These are phyloP conservation scores for Oophaga sylvatica DNA, from an alignment of 2,797 vertebrate genomes.

Conservation along the genomic window DNA sequence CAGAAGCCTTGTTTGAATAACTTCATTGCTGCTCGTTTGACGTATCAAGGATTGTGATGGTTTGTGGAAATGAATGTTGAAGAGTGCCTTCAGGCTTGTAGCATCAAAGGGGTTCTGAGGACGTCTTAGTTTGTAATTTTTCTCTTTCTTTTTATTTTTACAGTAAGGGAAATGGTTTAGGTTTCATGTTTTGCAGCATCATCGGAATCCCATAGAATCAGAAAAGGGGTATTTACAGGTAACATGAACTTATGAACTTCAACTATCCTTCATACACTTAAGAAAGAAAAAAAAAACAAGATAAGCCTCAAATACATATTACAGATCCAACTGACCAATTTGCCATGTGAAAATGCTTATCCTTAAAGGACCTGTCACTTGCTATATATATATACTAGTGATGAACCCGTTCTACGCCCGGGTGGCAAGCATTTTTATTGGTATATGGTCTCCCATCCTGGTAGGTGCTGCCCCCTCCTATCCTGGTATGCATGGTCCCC, in stretches of 20 bases:
- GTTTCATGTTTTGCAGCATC: neutral
- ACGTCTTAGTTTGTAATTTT: slow-evolving; percentile 3
- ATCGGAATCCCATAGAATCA: neutral
- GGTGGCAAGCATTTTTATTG: too few relatives aligned
- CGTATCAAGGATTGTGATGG: slow-evolving; percentile 9
- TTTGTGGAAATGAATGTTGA: slow-evolving; percentile 3
- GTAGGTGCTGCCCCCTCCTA: too few relatives aligned
- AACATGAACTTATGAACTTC: neutral
- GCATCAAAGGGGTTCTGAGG: slow-evolving; percentile 24
- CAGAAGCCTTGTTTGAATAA: slow-evolving; percentile 15
- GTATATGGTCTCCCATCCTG: too few relatives aligned
- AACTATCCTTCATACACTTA: neutral
- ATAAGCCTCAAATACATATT: neutral
- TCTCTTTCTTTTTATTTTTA: neutral
- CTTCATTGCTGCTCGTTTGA: neutral
- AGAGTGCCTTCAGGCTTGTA: neutral
- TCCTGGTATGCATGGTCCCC: too few relatives aligned
- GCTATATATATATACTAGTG: too few relatives aligned
- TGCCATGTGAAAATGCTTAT: too few relatives aligned
- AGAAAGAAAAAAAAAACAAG: neutral
- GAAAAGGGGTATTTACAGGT: neutral
- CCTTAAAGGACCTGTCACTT: too few relatives aligned
- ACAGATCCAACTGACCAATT: neutral
- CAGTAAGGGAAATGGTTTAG: neutral
- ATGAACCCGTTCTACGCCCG: too few relatives aligned